Evolutionary conservation across 2,797 vertebrate genomes (phyloP), one percentile per base, ranked within the genome.

Genomic region (Miichthys miiuy): DNA sequence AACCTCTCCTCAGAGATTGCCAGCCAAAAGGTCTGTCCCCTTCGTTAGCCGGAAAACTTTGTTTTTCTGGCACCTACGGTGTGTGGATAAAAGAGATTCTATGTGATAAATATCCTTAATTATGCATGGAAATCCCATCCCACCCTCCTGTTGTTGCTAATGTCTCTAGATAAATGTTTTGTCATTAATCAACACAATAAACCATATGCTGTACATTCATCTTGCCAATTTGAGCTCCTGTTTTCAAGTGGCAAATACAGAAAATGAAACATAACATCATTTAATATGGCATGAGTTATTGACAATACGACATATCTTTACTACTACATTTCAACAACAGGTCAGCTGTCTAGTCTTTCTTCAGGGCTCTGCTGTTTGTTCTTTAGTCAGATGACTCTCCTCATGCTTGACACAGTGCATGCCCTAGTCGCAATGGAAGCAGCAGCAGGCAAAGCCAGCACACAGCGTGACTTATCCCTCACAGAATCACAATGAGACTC

Each of bases 381-480:
- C 74, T 84, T 56, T 41, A 82, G 90, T 94, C 93, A 93, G 91
- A 92, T 93, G 93, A 93, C 92, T 87, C 81, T 85, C 82, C 79
- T 69, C 74, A 52, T 84, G 87, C 88, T 78, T 74, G 79, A 89
- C 89, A 80, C 85, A 81, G 77, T 47, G 42, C 72, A 86, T 85
- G 85, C 73, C 84, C 86, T 83, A 62, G 80, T 65, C 86, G 90
- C 86, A 79, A 78, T 80, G 67, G 83, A 87, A 75, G 83, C 78
- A 81, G 77, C 87, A 83, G 87, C 85, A 86, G 85, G 68, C 65
- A 81, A 74, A 87, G 81, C 79, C 88, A 84, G 79, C 79, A 64
- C 85, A 86, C 84, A 88, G 90, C 70, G 77, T 86, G 92, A 94
- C 89, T 88, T 78, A 88, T 85, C 83, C 89, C 80, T 83, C 77